phyloP scores from a whole-genome alignment of 2,113 vertebrate genomes.

The Sterrhoptilus dennistouni region DNA sequence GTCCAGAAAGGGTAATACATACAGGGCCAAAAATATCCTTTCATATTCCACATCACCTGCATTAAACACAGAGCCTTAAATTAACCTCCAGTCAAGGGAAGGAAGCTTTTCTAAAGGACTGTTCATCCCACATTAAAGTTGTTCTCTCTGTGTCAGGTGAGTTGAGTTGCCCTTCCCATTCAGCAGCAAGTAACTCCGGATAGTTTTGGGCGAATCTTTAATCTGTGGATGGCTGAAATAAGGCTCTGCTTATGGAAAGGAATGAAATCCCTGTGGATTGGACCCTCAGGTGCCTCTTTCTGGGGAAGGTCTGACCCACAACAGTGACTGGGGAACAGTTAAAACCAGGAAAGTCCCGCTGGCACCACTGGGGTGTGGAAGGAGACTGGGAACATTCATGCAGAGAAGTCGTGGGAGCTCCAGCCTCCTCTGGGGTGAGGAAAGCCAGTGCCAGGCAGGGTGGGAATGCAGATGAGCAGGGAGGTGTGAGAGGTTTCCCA shows the following conservation, averaged over 20 bases:
- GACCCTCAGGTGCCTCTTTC: not conserved
- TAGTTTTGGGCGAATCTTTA: not conserved
- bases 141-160: not conserved
- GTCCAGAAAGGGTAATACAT: not conserved
- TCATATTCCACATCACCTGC: not conserved
- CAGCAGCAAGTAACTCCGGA: not conserved
- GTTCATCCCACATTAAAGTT: not conserved
- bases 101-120: not conserved
- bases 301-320: not conserved
- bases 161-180: not conserved
- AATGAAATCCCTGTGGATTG: not conserved
- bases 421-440: not conserved
- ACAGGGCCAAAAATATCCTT: not conserved
- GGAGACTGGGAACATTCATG: not conserved
- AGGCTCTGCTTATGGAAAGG: not conserved
- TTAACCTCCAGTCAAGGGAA: not conserved
- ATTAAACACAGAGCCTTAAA: not conserved
- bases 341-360: fast-evolving
- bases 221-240: not conserved
- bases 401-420: not conserved
- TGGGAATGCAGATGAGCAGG: not conserved
- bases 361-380: not conserved
- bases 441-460: not conserved
- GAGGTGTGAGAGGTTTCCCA: not conserved
- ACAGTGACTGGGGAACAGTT: not conserved